Percentiles rank a stretch among this genome's conserved stretches.
Conservation (phyloP, 2,797 vertebrate species). For the Poecile montanus region DNA sequence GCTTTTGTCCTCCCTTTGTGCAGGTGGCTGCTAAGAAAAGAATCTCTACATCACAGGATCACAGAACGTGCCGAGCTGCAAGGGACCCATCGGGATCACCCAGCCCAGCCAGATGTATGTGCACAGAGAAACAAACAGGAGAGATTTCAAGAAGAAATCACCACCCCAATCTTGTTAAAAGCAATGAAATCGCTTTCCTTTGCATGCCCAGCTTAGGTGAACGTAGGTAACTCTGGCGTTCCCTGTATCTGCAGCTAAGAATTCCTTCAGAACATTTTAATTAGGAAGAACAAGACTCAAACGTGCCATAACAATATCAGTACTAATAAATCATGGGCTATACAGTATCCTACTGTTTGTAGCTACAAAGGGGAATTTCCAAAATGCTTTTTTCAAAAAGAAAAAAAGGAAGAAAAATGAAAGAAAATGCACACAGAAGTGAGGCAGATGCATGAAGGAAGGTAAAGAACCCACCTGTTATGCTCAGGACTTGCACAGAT, state of each 20-base stretch:
- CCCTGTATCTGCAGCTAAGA: neutral
- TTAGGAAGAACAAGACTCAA: constrained; percentile 7
- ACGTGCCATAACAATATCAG: neutral
- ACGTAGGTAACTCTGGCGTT: neutral
- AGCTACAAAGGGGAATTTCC: constrained; percentile 24
- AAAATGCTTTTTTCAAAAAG: neutral
- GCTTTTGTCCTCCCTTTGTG: rapidly evolving
- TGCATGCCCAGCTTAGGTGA: neutral
- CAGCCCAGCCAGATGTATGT: rapidly evolving
- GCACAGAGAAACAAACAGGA: neutral
- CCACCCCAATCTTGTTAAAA: neutral
- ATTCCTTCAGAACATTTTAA: constrained; percentile 7
- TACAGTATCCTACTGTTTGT: neutral
- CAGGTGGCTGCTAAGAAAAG: neutral
- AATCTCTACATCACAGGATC: neutral
- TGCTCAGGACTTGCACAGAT: neutral
- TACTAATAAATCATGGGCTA: neutral
- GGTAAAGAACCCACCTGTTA: neutral
- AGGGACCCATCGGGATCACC: neutral
- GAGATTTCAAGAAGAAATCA: neutral
- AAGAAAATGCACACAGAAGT: neutral
- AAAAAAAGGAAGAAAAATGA: neutral
- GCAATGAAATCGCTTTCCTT: neutral
- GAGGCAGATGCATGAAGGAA: neutral
- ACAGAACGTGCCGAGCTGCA: neutral